Percentiles rank a stretch among this genome's conserved stretches.
Evolutionary conservation across 2,888 invertebrate genomes (phyloP).

Genomic region (Heteromurus nitidus): DNA sequence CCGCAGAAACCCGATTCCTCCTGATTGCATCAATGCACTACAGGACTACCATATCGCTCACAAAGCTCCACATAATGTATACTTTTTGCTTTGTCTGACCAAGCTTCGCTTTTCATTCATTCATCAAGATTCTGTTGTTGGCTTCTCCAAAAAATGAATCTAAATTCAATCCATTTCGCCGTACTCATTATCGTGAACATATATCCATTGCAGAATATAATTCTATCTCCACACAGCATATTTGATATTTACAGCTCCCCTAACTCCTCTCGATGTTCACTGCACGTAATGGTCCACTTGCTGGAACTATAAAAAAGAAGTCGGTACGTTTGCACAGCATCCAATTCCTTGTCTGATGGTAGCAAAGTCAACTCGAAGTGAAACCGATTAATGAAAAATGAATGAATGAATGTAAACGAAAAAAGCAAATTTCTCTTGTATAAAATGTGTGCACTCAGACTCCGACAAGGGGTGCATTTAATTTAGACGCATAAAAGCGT

Average conservation of each 20-base stretch:
- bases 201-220: constrained; percentile 1
- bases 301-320: constrained; percentile 24
- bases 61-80: not conserved
- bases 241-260: constrained; percentile 25
- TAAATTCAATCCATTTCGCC: constrained; percentile 71
- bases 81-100: not conserved
- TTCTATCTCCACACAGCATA: not conserved
- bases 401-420: constrained; percentile 24
- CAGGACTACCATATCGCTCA: not conserved
- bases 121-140: constrained; percentile 26
- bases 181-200: constrained; percentile 51
- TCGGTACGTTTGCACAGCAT: constrained; percentile 11
- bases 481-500: constrained; percentile 18
- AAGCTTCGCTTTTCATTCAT: constrained; percentile 20
- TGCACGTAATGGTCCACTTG: constrained; percentile 44
- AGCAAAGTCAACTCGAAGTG: constrained; percentile 42
- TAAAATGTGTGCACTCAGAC: too few species aligned
- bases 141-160: constrained; percentile 64
- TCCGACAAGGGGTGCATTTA: constrained; percentile 40
- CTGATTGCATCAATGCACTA: not conserved
- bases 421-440: too few species aligned
- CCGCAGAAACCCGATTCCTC: too few species aligned
- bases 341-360: constrained; percentile 4
- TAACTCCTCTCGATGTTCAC: too few species aligned
- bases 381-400: constrained; percentile 56